Conservation (phyloP, 2,797 vertebrate genomes). For the Steatocranus sp. region DNA sequence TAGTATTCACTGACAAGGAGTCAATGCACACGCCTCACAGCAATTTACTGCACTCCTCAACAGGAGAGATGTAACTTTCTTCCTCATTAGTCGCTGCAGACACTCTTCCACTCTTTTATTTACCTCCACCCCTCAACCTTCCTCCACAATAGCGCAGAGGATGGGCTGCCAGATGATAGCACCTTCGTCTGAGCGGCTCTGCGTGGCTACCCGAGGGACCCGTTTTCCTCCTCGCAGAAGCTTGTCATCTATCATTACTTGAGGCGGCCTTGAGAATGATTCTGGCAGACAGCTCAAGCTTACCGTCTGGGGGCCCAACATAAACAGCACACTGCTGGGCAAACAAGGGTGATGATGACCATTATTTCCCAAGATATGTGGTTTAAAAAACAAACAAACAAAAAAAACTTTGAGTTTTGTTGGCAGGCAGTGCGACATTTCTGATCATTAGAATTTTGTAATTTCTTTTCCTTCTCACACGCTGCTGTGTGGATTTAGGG, state of each 20-base stretch:
- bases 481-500: background rate
- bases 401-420: background rate
- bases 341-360: conserved; percentile 56
- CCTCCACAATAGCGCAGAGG: background rate
- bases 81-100: conserved; percentile 20
- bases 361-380: conserved; percentile 22
- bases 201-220: conserved; percentile 24
- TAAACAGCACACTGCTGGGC: conserved; percentile 48
- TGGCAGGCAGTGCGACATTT: background rate
- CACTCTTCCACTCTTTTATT: conserved; percentile 12
- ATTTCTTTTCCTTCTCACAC: background rate
- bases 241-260: conserved; percentile 67
- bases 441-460: background rate
- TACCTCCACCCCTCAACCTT: background rate
- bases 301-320: conserved; percentile 37
- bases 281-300: conserved; percentile 50
- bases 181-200: conserved; percentile 35
- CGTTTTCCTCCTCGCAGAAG: conserved; percentile 44
- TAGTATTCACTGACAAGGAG: conserved; percentile 10
- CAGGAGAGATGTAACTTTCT: background rate
- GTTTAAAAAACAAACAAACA: background rate
- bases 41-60: conserved; percentile 34
- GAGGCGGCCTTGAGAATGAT: conserved; percentile 54
- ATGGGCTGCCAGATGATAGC: conserved; percentile 32
- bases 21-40: background rate